Evolutionary conservation across 2,797 vertebrate species (phyloP).

Genomic region (Chloroceryle inda): DNA sequence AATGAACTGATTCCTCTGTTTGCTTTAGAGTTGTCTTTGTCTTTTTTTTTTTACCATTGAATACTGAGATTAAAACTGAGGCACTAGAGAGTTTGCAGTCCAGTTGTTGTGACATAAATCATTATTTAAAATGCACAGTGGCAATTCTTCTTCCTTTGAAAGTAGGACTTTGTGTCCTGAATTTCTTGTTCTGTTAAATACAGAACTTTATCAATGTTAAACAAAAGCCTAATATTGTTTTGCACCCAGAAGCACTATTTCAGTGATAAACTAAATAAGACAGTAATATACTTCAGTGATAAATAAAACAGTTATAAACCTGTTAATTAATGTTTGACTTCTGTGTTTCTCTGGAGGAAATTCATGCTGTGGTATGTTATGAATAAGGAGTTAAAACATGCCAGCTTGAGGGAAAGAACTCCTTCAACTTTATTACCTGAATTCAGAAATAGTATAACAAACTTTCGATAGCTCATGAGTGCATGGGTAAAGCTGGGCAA

Average conservation of each 20-base stretch:
- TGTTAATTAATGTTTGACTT: conserved; percentile 31
- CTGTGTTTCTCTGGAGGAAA: neutral
- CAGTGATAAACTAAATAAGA: neutral
- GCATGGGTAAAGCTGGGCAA: neutral
- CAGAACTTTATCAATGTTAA: conserved; percentile 13
- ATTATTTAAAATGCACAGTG: conserved; percentile 66
- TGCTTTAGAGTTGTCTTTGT: conserved; percentile 28
- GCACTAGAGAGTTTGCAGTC: conserved; percentile 26
- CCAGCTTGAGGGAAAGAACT: neutral
- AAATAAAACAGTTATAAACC: conserved; percentile 34
- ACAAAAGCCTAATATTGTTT: neutral
- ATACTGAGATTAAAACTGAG: conserved; percentile 53
- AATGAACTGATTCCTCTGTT: conserved; percentile 41
- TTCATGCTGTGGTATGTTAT: conserved; percentile 19
- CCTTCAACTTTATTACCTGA: neutral
- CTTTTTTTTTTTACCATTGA: neutral
- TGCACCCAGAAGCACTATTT: conserved; percentile 6
- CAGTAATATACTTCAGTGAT: neutral
- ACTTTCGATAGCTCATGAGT: neutral
- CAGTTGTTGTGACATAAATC: conserved; percentile 63
- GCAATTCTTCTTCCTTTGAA: conserved; percentile 39
- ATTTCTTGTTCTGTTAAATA: conserved; percentile 62
- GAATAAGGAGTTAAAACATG: conserved; percentile 15
- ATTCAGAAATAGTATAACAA: neutral
- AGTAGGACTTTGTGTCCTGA: neutral